Conservation (phyloP, 37 sponge, comb jelly and placozoan genomes). For the Lycopodina hypogea region DNA sequence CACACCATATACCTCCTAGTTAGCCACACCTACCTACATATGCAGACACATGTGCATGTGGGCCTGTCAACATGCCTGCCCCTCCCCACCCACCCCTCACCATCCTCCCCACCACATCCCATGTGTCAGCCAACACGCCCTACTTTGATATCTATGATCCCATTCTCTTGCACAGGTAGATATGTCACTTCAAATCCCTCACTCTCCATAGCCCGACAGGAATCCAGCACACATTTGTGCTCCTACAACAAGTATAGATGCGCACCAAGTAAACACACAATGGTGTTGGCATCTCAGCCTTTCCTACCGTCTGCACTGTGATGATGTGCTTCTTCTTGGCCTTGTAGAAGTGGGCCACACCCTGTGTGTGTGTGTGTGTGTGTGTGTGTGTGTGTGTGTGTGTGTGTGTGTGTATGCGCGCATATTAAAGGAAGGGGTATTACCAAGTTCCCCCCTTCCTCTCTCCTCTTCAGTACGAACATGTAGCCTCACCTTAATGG, state of each 20-base stretch:
- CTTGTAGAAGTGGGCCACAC: slow-evolving; percentile 87
- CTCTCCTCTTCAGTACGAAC: too few species aligned
- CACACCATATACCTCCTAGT: too few species aligned
- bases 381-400: too few species aligned
- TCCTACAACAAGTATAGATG: slow-evolving; percentile 54
- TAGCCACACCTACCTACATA: too few species aligned
- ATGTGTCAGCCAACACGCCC: too few species aligned
- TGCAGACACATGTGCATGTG: too few species aligned
- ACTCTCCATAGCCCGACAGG: slow-evolving; percentile 87
- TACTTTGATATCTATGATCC: slow-evolving; percentile 84
- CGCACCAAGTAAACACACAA: not conserved
- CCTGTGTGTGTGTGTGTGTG: slow-evolving; percentile 29
- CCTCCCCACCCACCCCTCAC: too few species aligned
- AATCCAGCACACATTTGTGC: slow-evolving; percentile 99
- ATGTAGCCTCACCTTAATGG: slow-evolving; percentile 78
- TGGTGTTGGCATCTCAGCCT: not conserved
- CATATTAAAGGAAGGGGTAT: too few species aligned
- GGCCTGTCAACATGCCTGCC: too few species aligned
- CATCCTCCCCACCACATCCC: too few species aligned
- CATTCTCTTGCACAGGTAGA: slow-evolving; percentile 92
- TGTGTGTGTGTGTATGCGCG: too few species aligned
- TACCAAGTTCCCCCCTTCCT: too few species aligned
- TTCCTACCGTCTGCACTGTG: slow-evolving; percentile 87
- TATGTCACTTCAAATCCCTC: slow-evolving; percentile 97
- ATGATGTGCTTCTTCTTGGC: slow-evolving; percentile 94